These are phyloP conservation scores for Sebastes vulpes DNA, from an alignment of 2,797 vertebrate species.

Conservation along the genomic window DNA sequence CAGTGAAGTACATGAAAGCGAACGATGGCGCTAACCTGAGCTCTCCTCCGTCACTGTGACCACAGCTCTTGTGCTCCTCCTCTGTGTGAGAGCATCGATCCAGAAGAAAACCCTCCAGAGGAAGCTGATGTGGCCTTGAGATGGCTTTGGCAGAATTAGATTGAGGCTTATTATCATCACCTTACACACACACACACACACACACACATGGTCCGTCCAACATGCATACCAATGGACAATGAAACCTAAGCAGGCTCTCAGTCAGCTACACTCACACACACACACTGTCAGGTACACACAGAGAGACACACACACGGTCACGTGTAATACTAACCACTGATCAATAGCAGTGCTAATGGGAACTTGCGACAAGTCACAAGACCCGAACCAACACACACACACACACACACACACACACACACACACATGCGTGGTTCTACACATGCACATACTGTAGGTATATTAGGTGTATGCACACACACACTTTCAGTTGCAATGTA, in stretches of 20 bases:
- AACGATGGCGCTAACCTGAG: neutral
- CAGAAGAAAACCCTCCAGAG: slow-evolving; percentile 46
- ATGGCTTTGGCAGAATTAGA: slow-evolving; percentile 76
- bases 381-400: neutral
- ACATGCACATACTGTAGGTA: neutral
- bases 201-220: neutral
- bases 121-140: slow-evolving; percentile 75
- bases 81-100: slow-evolving; percentile 60
- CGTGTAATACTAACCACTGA: slow-evolving; percentile 42
- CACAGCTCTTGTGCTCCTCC: slow-evolving; percentile 10
- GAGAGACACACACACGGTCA: slow-evolving; percentile 10
- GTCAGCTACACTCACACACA: slow-evolving; percentile 1
- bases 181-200: neutral
- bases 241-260: slow-evolving; percentile 25
- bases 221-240: slow-evolving; percentile 54
- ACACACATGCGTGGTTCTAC: neutral
- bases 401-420: slow-evolving; percentile 10
- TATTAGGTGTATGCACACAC: neutral
- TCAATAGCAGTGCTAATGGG: slow-evolving; percentile 61
- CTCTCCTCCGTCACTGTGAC: slow-evolving; percentile 8
- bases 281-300: neutral
- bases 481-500: neutral
- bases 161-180: slow-evolving; percentile 70
- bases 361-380: slow-evolving; percentile 22
- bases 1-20: neutral